Evolutionary conservation across 35 echinoderm and acorn worm species (phyloP), one percentile per base, ranked within the genome.

Genomic region (Amphiura filiformis): DNA sequence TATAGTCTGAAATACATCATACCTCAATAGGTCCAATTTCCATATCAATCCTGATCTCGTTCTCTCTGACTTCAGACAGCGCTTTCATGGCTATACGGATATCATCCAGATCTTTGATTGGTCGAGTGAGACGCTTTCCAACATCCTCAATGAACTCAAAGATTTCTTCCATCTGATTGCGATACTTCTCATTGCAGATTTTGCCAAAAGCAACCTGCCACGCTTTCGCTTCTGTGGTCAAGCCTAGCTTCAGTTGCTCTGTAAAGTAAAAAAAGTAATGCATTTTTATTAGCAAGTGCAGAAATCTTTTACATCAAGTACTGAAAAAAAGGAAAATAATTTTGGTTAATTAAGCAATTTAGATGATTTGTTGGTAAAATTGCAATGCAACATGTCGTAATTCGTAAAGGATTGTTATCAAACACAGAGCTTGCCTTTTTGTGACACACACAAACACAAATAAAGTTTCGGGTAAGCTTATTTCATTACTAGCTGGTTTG

Each of bases 21-120:
- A 99, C 96, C 93, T 99, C 96, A 93, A 99, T 99, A 3, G 96
- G 96, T 39, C 96, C 96, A 85, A 99, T 99, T 57, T 93, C 93
- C 96, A 99, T 99, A 76, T 99, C 96, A 83, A 99, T 99, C 14
- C 93, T 78, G 76, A 99, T 99, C 87, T 99, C 96, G 75, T 99
- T 99, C 79, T 94, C 96, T 47, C 96, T 80, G 87, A 99, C 84
- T 33, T 99, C 96, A 79, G 94, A 94, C 23, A 99, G 82, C 17
- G 96, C 87, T 49, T 89, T 85, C 96, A 99, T 99, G 36, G 93
- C 96, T 44, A 99, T 70, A 65, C 96, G 86, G 76, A 99, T 99
- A 47, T 99, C 96, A 86, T 99, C 96, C 83, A 99, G 76, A 78
- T 99, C 96, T 80, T 99, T 95, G 92, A 99, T 87, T 47, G 92